These are phyloP conservation scores for Cyprinodon brontotheroides DNA, from an alignment of 2,113 vertebrate species.

Conservation along the genomic window DNA sequence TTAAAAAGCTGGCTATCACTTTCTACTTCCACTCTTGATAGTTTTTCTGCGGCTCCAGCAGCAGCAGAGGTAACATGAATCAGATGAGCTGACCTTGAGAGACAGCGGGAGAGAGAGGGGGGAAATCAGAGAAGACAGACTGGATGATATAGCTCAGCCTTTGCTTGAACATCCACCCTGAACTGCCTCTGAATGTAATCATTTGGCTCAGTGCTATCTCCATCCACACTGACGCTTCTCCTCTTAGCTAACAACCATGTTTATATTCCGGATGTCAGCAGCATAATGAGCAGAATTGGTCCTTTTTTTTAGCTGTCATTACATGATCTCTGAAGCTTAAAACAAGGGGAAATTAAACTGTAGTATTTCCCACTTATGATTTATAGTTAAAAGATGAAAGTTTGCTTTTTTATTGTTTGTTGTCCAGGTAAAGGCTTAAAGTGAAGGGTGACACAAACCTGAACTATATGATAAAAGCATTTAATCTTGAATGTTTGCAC, in stretches of 20 bases:
- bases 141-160: slow-evolving; percentile 15
- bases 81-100: slow-evolving; percentile 56
- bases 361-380: not conserved
- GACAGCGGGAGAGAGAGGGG: not conserved
- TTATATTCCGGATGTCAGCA: slow-evolving; percentile 32
- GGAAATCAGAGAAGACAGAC: not conserved
- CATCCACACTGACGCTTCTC: slow-evolving; percentile 21
- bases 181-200: slow-evolving; percentile 15
- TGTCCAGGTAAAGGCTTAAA: too few relatives aligned
- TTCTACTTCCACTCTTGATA: not conserved
- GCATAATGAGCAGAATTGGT: slow-evolving; percentile 36
- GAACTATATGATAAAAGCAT: too few relatives aligned
- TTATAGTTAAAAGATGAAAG: too few relatives aligned
- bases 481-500: too few relatives aligned
- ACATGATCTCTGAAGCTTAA: not conserved
- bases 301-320: not conserved
- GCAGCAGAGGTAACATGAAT: slow-evolving; percentile 38
- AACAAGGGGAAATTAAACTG: slow-evolving; percentile 21
- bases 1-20: not conserved
- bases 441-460: too few relatives aligned
- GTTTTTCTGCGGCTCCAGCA: not conserved
- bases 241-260: slow-evolving; percentile 44
- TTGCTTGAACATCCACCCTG: slow-evolving; percentile 17
- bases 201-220: slow-evolving; percentile 3
- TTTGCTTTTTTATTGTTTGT: too few relatives aligned